phyloP scores from a whole-genome alignment of 30 jellyfish, hydroid and myxozoan species.

The Kudoa iwatai region DNA sequence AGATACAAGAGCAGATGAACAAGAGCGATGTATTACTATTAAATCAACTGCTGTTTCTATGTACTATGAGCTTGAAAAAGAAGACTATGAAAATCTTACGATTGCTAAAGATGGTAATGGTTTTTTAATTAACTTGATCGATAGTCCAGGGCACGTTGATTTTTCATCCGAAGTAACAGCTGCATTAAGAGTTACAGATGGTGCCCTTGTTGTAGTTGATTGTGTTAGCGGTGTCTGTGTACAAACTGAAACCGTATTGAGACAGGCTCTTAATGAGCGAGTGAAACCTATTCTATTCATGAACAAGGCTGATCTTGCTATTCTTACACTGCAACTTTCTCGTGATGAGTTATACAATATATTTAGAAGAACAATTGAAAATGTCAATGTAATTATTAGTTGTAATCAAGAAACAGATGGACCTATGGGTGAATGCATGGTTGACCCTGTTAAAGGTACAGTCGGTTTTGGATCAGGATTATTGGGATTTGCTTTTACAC shows the following conservation, averaged over 20 bases:
- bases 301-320: constrained; percentile 97
- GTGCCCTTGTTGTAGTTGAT: constrained; percentile 98
- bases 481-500: constrained; percentile 92
- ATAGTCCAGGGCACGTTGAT: constrained; percentile 96
- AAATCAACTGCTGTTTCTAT: constrained; percentile 90
- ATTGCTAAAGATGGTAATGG: constrained; percentile 56
- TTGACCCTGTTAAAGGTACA: constrained; percentile 62
- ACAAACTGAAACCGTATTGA: constrained; percentile 86
- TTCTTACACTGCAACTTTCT: constrained; percentile 52
- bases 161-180: constrained; percentile 97
- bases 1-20: constrained; percentile 85
- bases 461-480: constrained; percentile 96
- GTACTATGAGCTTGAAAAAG: constrained; percentile 46
- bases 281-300: constrained; percentile 68
- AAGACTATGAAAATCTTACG: constrained; percentile 16
- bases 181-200: constrained; percentile 97
- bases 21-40: constrained; percentile 80
- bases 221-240: constrained; percentile 99
- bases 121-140: constrained; percentile 65
- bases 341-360: constrained; percentile 79
- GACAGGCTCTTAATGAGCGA: constrained; percentile 91
- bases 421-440: constrained; percentile 55
- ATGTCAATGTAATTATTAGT: constrained; percentile 72
- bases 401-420: constrained; percentile 76
- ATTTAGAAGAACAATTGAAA: constrained; percentile 51